Conservation (phyloP, 1,140 invertebrate genomes). For the Penaeus vannamei region DNA sequence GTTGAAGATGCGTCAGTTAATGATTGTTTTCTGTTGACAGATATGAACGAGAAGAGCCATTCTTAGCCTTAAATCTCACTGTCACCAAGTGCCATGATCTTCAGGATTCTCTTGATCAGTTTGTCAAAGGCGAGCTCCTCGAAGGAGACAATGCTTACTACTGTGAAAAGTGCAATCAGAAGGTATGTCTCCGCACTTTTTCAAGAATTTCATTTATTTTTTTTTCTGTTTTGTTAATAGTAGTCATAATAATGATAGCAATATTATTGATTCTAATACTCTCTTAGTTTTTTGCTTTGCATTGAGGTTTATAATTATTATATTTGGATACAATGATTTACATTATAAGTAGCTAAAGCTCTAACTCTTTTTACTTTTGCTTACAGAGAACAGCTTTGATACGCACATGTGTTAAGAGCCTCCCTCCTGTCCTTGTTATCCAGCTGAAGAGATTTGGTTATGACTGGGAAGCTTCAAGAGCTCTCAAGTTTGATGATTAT, state of each 20-base stretch:
- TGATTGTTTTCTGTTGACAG: constrained; percentile 67
- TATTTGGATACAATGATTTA: no score
- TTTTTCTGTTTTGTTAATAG: no score
- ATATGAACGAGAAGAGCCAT: constrained; percentile 77
- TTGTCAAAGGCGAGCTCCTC: constrained; percentile 77
- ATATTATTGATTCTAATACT: no score
- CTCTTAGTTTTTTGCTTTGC: no score
- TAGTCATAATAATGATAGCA: no score
- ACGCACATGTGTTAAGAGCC: constrained; percentile 76
- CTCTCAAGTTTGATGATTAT: constrained; percentile 79
- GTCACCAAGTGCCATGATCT: constrained; percentile 76
- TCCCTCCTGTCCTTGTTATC: constrained; percentile 77
- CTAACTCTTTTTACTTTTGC: constrained; percentile 27
- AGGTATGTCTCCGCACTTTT: constrained; percentile 71
- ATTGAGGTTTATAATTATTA: no score
- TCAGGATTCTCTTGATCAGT: constrained; percentile 77
- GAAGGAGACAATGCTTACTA: constrained; percentile 79
- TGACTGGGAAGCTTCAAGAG: constrained; percentile 78
- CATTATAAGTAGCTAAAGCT: no score
- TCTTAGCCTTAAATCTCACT: constrained; percentile 77
- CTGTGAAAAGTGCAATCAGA: constrained; percentile 78
- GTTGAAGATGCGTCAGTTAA: not conserved
- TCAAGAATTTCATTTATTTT: no score
- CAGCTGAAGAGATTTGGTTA: constrained; percentile 79
- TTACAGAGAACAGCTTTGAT: constrained; percentile 75